Evolutionary conservation across 2,888 invertebrate species (phyloP), one percentile per base, ranked within the genome.

Genomic region (Pristionchus japonicus): DNA sequence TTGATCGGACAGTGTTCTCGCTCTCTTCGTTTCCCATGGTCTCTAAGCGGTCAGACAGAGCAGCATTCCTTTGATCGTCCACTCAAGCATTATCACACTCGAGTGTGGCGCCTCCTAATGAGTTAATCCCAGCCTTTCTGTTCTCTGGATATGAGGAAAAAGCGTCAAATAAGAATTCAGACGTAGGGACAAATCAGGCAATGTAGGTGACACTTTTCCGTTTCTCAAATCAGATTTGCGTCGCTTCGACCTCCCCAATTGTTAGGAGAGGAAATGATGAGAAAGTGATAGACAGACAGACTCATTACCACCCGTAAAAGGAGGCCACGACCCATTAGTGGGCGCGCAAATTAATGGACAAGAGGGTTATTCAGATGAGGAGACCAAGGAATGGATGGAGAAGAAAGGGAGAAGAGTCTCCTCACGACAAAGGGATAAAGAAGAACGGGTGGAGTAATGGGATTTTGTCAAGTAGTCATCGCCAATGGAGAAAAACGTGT

Each of bases 281-380:
- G 43, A 61, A 43, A 37, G 20, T 3, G 34, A 61, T 34, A 43
- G 31, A 15, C 3, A 23, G 27, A 47, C 9, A 47, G 37, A 31
- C 47, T 57, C 83, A 37, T 52, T 37, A 37, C 11, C n/a, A 2
- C 11, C 9, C 15, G 11, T 49, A 31, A 17, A 27, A 31, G 23
- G 49, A 23, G 43, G 52, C 31, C 83, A 34, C 57, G 83, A 23
- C 52, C 49, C 52, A 57, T 57, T 49, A 83, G 52, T 23, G 77
- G 40, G 67, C 37, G 77, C 47, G 40, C 47, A 77, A 77, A 77
- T 77, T 77, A 77, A 77, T 77, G 77, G 77, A 34, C 31, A 77
- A 77, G 77, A 23, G 37, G 70, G 70, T 52, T 37, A 23, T 52
- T 52, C 52, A 37, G 84, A 34, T 15, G 43, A n/a, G 40, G n/a